Evolutionary conservation across 2,888 invertebrate species (phyloP).

Genomic region (Pristionchus arcanus): DNA sequence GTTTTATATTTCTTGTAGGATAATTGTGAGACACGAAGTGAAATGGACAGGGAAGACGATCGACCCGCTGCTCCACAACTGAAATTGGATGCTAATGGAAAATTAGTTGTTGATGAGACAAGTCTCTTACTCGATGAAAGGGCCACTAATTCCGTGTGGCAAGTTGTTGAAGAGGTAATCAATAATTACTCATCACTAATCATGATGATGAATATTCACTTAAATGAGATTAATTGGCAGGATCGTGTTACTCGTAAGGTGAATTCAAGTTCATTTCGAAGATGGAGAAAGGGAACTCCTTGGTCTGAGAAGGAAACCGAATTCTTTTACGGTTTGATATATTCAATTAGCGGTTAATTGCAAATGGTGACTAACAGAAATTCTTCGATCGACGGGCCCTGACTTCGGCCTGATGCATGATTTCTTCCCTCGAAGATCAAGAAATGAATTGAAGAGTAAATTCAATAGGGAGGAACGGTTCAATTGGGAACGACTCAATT

Average conservation of each 20-base stretch:
- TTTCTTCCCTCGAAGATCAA: slow-evolving; percentile 72
- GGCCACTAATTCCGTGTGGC: slow-evolving; percentile 44
- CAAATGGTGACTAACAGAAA: not conserved
- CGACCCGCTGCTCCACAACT: slow-evolving; percentile 54
- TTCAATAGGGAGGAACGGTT: slow-evolving; percentile 73
- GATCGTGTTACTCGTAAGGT: slow-evolving; percentile 32
- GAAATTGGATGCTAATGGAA: slow-evolving; percentile 51
- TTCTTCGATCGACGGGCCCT: slow-evolving; percentile 73
- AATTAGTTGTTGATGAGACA: slow-evolving; percentile 52
- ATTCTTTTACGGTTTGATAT: slow-evolving; percentile 50
- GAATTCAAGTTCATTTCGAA: slow-evolving; percentile 28
- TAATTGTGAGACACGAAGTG: slow-evolving; percentile 21
- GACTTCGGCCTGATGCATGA: slow-evolving; percentile 78
- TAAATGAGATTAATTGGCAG: not conserved
- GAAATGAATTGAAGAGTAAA: slow-evolving; percentile 76
- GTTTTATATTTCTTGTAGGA: not conserved
- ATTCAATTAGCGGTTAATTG: not conserved
- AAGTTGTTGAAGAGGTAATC: slow-evolving; percentile 48
- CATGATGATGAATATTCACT: too few species aligned
- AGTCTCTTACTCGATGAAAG: slow-evolving; percentile 52
- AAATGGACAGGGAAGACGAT: slow-evolving; percentile 21
- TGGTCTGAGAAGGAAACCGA: slow-evolving; percentile 55
- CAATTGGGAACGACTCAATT: slow-evolving; percentile 67
- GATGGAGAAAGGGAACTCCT: slow-evolving; percentile 46
- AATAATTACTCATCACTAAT: too few species aligned